Evolutionary conservation across 2,888 invertebrate genomes (phyloP).

Genomic region (Microctonus brassicae): DNA sequence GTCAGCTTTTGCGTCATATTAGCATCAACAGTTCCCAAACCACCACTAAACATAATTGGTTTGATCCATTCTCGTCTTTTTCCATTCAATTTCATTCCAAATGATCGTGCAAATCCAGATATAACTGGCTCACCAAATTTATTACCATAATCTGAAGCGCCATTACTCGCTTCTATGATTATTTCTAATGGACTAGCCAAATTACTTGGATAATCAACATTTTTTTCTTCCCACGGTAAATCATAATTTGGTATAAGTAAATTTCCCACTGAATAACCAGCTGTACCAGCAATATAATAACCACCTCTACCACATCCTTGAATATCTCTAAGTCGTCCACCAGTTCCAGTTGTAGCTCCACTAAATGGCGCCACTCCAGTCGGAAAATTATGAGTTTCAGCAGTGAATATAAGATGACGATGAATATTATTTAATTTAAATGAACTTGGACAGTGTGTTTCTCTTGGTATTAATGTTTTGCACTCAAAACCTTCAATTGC

Average conservation of each 20-base stretch:
- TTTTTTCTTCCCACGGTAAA: conserved; percentile 87
- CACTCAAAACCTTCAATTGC: conserved; percentile 89
- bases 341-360: conserved; percentile 98
- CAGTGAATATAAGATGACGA: conserved; percentile 95
- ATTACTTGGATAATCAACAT: conserved; percentile 81
- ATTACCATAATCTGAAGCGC: conserved; percentile 98
- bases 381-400: conserved; percentile 99
- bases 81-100: conserved; percentile 79
- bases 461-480: conserved; percentile 77
- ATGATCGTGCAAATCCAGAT: conserved; percentile 91
- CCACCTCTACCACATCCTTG: conserved; percentile 96
- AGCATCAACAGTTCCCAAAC: conserved; percentile 91
- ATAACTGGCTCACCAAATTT: conserved; percentile 98
- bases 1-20: conserved; percentile 82
- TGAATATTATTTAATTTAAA: conserved; percentile 72
- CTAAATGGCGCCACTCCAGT: conserved; percentile 97
- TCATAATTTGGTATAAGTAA: conserved; percentile 91
- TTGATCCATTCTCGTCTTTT: conserved; percentile 94
- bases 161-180: conserved; percentile 95
- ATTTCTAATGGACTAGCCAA: conserved; percentile 93
- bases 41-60: conserved; percentile 99
- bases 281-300: conserved; percentile 94
- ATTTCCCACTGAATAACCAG: conserved; percentile 96
- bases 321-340: conserved; percentile 94
- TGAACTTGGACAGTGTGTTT: conserved; percentile 77